Base-by-base conservation (phyloP, 2,113 vertebrate genomes). In the Crotalus helleri region DNA sequence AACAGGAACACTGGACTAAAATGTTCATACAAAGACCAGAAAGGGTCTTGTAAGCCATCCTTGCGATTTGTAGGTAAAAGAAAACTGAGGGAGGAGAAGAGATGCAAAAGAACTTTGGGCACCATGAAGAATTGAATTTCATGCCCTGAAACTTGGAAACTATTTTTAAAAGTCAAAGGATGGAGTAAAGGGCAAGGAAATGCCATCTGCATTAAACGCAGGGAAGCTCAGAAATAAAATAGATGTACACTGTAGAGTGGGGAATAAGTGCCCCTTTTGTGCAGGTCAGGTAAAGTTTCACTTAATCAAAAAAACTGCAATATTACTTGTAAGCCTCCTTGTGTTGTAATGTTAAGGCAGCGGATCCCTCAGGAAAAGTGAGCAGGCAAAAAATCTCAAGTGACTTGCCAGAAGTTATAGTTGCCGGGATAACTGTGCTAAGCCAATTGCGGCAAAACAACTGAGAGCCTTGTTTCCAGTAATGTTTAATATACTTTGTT, bases 91-190 rank as follows among this genome's bases (percentile, higher is more conserved):
- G 10, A 10, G 17, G 39, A 23, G 88, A 51, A 61, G 6, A 85
- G 39, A 53, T 44, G 17, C 2, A 7, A 29, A 17, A 33, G n/a
- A 19, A 51, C 33, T 8, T 8, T 90, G 0, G 33, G 46, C n/a
- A 92, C 58, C 8, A 0, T 0, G 46, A 92, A 85, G 93, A 51
- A 94, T 59, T 64, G 88, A 91, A 85, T 85, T 92, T n/a, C 4
- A 85, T 29, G 53, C 54, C 49, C 74, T 95, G 94, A 93, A 93
- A 53, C 87, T 91, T 59, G 26, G 91, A 54, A 54, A 53, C 53
- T 92, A 53, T 93, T 85, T 94, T 86, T 93, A 85, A 92, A 94
- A 96, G 54, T 51, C 19, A 89, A 92, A 64, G 0, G 0, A 0
- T 3, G 58, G 9, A 26, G 88, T 2, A 3, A 3, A 92, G 23